Evolutionary conservation across 2,888 invertebrate species (phyloP).

Genomic region (Phrixothrix hirtus): DNA sequence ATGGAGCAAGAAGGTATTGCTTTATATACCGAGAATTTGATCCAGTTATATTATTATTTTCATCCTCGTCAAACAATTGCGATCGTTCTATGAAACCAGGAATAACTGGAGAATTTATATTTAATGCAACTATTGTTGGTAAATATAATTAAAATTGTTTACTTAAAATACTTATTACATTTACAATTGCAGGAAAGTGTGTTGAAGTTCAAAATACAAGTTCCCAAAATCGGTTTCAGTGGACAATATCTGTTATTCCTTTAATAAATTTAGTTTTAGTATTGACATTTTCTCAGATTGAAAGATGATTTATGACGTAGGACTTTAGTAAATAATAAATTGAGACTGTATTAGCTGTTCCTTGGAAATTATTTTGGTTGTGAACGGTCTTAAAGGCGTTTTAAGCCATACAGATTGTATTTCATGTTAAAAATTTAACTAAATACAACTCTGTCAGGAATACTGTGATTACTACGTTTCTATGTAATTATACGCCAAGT

Average conservation of each 20-base stretch:
- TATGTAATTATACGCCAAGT: conserved; percentile 28
- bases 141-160: conserved; percentile 35
- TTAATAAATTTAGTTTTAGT: conserved; percentile 23
- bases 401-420: conserved; percentile 29
- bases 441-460: conserved; percentile 45
- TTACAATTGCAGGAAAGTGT: conserved; percentile 70
- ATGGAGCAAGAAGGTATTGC: conserved; percentile 71
- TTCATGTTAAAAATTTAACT: conserved; percentile 38
- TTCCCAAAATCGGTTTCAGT: conserved; percentile 17
- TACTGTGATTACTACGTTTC: conserved; percentile 49
- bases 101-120: conserved; percentile 64
- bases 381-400: conserved; percentile 22
- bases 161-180: no score
- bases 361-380: conserved; percentile 28
- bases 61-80: conserved; percentile 68
- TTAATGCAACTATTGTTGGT: conserved; percentile 74
- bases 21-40: conserved; percentile 72
- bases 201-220: conserved; percentile 56
- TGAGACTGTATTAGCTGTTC: conserved; percentile 35
- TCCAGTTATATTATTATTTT: conserved; percentile 60
- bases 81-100: conserved; percentile 61
- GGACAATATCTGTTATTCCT: conserved; percentile 29
- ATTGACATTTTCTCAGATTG: conserved; percentile 23
- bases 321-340: conserved; percentile 27
- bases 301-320: conserved; percentile 29